phyloP scores from a whole-genome alignment of 1,140 invertebrate species.

The Bombus vancouverensis region DNA sequence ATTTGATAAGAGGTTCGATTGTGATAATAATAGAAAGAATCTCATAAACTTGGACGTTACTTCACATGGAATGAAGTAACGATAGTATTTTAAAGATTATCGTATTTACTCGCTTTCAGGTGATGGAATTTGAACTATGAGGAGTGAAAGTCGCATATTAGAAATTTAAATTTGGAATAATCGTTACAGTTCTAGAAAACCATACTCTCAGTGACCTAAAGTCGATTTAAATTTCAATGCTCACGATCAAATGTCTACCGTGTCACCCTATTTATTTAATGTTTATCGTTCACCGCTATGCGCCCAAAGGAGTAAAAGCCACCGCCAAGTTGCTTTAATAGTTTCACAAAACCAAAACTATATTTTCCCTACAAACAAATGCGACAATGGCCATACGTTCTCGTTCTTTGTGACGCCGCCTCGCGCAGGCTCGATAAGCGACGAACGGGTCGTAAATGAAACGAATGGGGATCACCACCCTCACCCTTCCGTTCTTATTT shows the following conservation, averaged over 20 bases:
- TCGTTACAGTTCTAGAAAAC: no score
- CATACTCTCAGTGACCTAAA: no score
- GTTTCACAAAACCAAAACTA: slow-evolving; percentile 16
- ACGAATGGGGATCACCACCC: slow-evolving; percentile 25
- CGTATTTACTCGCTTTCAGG: no score
- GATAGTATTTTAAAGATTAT: no score
- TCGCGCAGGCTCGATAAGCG: not conserved
- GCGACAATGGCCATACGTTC: slow-evolving; percentile 21
- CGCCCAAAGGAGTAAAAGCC: not conserved
- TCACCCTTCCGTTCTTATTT: slow-evolving; percentile 53
- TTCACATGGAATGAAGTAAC: no score
- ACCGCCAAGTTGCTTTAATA: not conserved
- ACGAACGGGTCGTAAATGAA: slow-evolving; percentile 14
- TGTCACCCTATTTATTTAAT: not conserved
- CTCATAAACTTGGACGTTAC: no score
- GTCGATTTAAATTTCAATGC: slow-evolving; percentile 6
- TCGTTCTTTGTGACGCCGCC: slow-evolving; percentile 1
- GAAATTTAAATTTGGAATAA: slow-evolving; percentile 2
- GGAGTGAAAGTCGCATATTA: not conserved
- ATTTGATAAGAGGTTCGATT: no score
- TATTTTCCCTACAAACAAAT: slow-evolving; percentile 60
- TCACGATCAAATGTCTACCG: not conserved
- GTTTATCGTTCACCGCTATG: not conserved
- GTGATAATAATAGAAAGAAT: no score
- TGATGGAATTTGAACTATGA: no score